A percentile compares a stretch with the other conserved stretches of the same genome.
phyloP scores from a whole-genome alignment of 1,140 invertebrate genomes.

The Monomorium pharaonis region DNA sequence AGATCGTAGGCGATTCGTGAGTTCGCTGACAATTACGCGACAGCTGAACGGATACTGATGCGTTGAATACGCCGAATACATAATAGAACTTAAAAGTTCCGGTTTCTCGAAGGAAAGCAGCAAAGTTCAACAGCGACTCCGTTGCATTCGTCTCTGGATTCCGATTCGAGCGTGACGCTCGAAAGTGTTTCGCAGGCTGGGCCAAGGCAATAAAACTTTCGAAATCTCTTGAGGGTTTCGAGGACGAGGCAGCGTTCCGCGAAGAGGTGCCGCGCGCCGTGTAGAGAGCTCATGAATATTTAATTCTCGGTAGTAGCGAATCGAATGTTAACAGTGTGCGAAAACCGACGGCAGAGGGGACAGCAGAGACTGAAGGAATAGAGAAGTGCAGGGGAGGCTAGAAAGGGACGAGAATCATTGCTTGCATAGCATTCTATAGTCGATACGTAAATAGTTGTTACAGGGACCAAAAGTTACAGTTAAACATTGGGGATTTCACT shows the following conservation, averaged over 20 bases:
- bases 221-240: conserved; percentile 66
- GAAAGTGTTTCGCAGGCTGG: conserved; percentile 24
- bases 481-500: background rate
- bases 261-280: conserved; percentile 25
- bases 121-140: conserved; percentile 8
- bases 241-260: conserved; percentile 35
- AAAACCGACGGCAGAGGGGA: conserved; percentile 48
- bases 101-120: background rate
- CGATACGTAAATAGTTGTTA: conserved; percentile 50
- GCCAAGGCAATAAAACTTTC: conserved; percentile 67
- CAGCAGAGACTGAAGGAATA: conserved; percentile 17
- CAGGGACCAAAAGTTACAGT: background rate
- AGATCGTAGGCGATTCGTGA: background rate
- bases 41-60: background rate
- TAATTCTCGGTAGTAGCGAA: conserved; percentile 61
- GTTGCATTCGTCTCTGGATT: conserved; percentile 26
- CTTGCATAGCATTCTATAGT: conserved; percentile 34
- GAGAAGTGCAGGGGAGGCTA: conserved; percentile 7
- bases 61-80: conserved; percentile 5
- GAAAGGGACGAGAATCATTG: conserved; percentile 21
- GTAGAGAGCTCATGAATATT: conserved; percentile 67
- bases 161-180: conserved; percentile 21
- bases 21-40: conserved; percentile 23
- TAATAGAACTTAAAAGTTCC: conserved; percentile 48
- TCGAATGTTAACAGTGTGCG: conserved; percentile 65